Percentiles rank a stretch among this genome's conserved stretches.
These are phyloP conservation scores for Halcyon badia DNA, from an alignment of 2,797 vertebrate genomes.

Conservation along the genomic window DNA sequence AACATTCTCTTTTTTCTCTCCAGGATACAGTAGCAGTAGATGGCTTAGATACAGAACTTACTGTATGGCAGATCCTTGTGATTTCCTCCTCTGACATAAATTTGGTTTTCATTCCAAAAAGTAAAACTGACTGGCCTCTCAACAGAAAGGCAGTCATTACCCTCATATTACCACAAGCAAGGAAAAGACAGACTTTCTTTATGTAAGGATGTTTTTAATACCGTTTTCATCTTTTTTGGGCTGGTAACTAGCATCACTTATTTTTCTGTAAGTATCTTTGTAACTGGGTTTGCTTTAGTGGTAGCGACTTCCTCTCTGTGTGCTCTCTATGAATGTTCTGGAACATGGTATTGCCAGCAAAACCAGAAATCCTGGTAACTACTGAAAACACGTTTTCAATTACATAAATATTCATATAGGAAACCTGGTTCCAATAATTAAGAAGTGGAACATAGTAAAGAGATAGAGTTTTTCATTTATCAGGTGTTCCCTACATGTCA, in stretches of 20 bases:
- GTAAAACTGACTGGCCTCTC: slow-evolving; percentile 3
- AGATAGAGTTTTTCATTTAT: neutral
- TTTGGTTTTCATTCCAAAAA: slow-evolving; percentile 1
- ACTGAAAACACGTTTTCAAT: neutral
- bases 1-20: neutral
- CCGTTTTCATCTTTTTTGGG: neutral
- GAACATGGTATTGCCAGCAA: neutral
- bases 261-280: neutral
- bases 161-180: neutral
- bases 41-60: slow-evolving; percentile 8
- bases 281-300: neutral
- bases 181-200: slow-evolving; percentile 18
- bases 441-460: neutral
- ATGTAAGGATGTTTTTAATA: neutral
- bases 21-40: neutral
- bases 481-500: neutral
- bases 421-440: neutral
- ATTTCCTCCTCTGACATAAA: slow-evolving; percentile 22
- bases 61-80: neutral
- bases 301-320: neutral
- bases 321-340: neutral
- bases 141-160: neutral
- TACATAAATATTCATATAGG: neutral
- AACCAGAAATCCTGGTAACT: neutral
- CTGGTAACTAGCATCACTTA: neutral